Base-by-base conservation (phyloP, 1,140 invertebrate genomes). In the Neotoxoptera formosana region DNA sequence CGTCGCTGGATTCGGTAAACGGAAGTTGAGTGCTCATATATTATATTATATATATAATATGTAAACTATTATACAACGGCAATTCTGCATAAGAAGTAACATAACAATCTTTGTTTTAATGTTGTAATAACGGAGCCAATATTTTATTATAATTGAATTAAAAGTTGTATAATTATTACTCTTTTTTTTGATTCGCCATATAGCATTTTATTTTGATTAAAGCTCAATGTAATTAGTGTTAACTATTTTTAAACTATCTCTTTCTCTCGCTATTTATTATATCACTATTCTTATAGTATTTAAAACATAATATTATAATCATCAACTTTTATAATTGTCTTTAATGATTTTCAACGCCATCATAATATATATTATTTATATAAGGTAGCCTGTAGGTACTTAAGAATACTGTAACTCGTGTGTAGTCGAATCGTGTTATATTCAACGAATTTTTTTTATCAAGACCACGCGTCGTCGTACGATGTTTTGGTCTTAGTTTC, bases 211-310 rank as follows among this genome's bases (percentile, higher is more conserved):
- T 86, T 86, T 86, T 4, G 2, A 86, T 86, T 45, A 86, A 86
- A 86, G 83, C 83, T 86, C 83, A 86, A 86, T 86, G 21, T 83
- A 41, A 25, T 86, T 86, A 86, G 83, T 86, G 83, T 86, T 86
- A 86, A 86, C 41, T 86, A 86, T 86, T 86, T 45, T 86, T 86
- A 86, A 86, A 86, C 45, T 86, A 86, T 86, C 41, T 86, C 23
- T 86, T 86, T 83, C 2, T 83, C 11, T 45, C 41, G 23, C 23
- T 45, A 23, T 86, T 86, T 45, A 45, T 25, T 45, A 41, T 83
- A 34, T 41, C 36, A 45, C 83, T 86, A 76, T 76, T 76, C 60
- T n/a, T 76, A 34, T n/a, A 76, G 60, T 76, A n/a, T 76, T 67
- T 76, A n/a, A 17, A 76, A 76, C 60, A 76, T 76, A 76, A 48